Evolutionary conservation across 2,888 invertebrate genomes (phyloP).

Genomic region (Cybosia mesomella): DNA sequence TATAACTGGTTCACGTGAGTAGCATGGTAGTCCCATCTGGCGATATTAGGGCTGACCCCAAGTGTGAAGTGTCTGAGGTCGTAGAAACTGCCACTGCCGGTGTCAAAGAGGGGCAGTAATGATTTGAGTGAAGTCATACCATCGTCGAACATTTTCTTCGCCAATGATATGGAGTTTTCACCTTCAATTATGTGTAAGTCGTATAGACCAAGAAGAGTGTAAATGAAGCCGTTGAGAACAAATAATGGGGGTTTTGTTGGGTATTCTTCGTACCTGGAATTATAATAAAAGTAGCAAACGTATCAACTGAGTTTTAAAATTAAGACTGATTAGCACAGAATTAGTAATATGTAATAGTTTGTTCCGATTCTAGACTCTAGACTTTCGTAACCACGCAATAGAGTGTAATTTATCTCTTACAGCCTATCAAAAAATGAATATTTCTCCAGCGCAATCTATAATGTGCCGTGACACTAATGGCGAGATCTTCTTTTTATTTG

Average conservation of each 20-base stretch:
- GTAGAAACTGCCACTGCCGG: conserved; percentile 97
- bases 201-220: conserved; percentile 97
- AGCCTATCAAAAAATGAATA: no score
- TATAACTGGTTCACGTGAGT: conserved; percentile 99
- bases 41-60: conserved; percentile 96
- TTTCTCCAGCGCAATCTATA: no score
- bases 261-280: conserved; percentile 97
- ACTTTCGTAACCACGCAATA: no score
- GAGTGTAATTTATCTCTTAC: no score
- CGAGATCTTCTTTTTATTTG: no score
- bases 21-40: conserved; percentile 99
- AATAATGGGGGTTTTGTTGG: conserved; percentile 98
- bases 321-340: no score
- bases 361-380: no score
- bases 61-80: conserved; percentile 97
- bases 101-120: conserved; percentile 96
- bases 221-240: conserved; percentile 99
- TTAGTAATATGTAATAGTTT: no score
- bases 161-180: conserved; percentile 89
- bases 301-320: background rate
- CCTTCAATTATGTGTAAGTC: conserved; percentile 95
- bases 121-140: conserved; percentile 95
- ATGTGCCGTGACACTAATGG: no score
- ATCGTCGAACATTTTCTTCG: conserved; percentile 92
- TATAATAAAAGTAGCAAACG: no score